phyloP scores from a whole-genome alignment of 1,140 invertebrate species.

The Trachelipus rathkii region DNA sequence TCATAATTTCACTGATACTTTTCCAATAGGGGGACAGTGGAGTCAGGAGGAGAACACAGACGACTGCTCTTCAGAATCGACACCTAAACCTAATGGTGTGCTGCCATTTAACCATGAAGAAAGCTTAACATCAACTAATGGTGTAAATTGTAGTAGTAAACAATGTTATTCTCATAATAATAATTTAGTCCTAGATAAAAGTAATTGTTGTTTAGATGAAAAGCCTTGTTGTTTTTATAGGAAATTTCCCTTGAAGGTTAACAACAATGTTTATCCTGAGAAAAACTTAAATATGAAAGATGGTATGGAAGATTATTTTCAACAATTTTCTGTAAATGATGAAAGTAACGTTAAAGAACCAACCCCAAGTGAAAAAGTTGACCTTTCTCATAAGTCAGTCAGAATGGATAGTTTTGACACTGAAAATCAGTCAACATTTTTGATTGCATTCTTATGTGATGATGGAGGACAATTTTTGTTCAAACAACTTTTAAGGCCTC shows the following conservation, averaged over 20 bases:
- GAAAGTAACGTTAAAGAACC: neutral
- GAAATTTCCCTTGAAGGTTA: conserved; percentile 30
- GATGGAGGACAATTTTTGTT: too few relatives aligned
- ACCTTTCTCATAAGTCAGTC: conserved; percentile 27
- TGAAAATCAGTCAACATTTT: too few relatives aligned
- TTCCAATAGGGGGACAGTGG: neutral
- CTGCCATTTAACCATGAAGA: neutral
- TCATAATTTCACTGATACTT: neutral
- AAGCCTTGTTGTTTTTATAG: neutral
- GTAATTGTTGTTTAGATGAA: neutral
- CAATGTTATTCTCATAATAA: conserved; percentile 1
- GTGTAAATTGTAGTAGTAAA: neutral
- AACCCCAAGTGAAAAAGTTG: conserved; percentile 17
- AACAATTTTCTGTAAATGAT: conserved; percentile 22
- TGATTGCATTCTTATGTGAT: too few relatives aligned
- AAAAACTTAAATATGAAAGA: conserved; percentile 34
- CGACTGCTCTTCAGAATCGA: neutral
- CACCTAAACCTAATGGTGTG: neutral
- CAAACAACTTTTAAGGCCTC: too few relatives aligned
- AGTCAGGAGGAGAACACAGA: neutral
- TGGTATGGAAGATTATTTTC: conserved; percentile 46
- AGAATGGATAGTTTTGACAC: neutral
- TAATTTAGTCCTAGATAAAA: conserved; percentile 6
- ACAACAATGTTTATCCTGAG: conserved; percentile 43
- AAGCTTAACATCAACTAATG: neutral